phyloP scores from a whole-genome alignment of 2,888 invertebrate genomes.

The Biston stratarius region DNA sequence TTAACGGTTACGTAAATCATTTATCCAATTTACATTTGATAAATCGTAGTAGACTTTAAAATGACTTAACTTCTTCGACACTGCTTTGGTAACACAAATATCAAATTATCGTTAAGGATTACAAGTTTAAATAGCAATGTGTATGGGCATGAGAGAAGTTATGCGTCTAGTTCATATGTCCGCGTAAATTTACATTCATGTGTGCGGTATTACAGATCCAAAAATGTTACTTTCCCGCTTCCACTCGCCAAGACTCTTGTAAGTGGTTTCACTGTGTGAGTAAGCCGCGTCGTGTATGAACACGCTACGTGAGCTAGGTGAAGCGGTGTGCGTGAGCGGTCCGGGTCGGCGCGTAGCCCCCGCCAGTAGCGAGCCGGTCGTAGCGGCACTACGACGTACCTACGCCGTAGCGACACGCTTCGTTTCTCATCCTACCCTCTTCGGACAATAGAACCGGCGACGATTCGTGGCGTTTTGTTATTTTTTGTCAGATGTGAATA shows the following conservation, averaged over 20 bases:
- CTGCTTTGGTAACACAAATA: slow-evolving; percentile 70
- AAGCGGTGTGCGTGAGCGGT: slow-evolving; percentile 74
- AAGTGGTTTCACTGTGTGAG: slow-evolving; percentile 65
- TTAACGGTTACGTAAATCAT: too few species aligned
- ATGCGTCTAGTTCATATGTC: slow-evolving; percentile 65
- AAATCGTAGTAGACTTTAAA: background rate
- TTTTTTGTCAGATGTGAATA: slow-evolving; percentile 78
- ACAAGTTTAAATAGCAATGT: slow-evolving; percentile 83
- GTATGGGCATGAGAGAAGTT: slow-evolving; percentile 64
- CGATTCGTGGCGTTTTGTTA: slow-evolving; percentile 76
- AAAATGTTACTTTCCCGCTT: slow-evolving; percentile 81
- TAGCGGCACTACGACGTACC: slow-evolving; percentile 76
- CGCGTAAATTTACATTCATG: slow-evolving; percentile 76
- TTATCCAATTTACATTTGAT: too few species aligned
- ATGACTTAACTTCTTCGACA: background rate
- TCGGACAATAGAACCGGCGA: slow-evolving; percentile 76
- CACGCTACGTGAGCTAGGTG: slow-evolving; percentile 61
- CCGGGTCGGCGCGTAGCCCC: slow-evolving; percentile 81
- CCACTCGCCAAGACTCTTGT: slow-evolving; percentile 68
- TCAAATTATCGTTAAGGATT: slow-evolving; percentile 83
- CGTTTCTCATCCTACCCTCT: slow-evolving; percentile 56
- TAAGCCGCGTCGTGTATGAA: slow-evolving; percentile 57
- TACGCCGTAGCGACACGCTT: slow-evolving; percentile 70
- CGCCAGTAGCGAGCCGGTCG: slow-evolving; percentile 81
- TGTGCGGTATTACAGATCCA: slow-evolving; percentile 81